Evolutionary conservation across 1,140 invertebrate species (phyloP), one percentile per base, ranked within the genome.

Genomic region (Acromyrmex charruanus): DNA sequence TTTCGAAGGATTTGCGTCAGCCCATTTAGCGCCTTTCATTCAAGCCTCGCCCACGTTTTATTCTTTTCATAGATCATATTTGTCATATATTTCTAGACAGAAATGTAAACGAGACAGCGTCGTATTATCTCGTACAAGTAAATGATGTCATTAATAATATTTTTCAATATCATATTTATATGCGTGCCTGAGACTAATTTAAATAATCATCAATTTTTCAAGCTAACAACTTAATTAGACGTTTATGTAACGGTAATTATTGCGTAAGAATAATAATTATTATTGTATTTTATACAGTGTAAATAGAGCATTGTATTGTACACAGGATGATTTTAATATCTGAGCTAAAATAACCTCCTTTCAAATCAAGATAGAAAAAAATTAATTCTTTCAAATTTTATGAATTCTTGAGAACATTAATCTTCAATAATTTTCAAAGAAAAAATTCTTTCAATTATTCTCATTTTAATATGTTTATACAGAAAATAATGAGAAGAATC

Each of bases 1-100:
- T 81, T 81, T 81, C 51, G 21, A 81, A 59, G 35, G 35, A 81
- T 71, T 81, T 81, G 31, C 79, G 21, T 81, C 63, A 81, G 49
- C 65, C 4, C 2, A 21, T 81, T 81, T 81, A 55, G 14, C 49
- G 53, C 53, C 79, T 81, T 71, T 71, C 79, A 44, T 81, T 18
- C 21, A 21, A 71, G 53, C 65, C 77, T 81, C 77, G 31, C 77
- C 66, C 21, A 81, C 25, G n/a, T 58, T 39, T 81, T 35, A 58
- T 44, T 25, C 35, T 58, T 10, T 44, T 58, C 10, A 28, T 44
- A 14, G 5, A 49, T 5, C 12, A 49, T 49, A 4, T 58, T 28
- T 14, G 16, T 59, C 28, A 21, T 21, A 63, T 53, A 35, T 71
- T 44, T 71, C 31, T 81, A 9, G 10, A 5, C 2, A 39, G 3